Evolutionary conservation across 1,140 invertebrate species (phyloP).

Genomic region (Pseudomyrmex cubaensis): DNA sequence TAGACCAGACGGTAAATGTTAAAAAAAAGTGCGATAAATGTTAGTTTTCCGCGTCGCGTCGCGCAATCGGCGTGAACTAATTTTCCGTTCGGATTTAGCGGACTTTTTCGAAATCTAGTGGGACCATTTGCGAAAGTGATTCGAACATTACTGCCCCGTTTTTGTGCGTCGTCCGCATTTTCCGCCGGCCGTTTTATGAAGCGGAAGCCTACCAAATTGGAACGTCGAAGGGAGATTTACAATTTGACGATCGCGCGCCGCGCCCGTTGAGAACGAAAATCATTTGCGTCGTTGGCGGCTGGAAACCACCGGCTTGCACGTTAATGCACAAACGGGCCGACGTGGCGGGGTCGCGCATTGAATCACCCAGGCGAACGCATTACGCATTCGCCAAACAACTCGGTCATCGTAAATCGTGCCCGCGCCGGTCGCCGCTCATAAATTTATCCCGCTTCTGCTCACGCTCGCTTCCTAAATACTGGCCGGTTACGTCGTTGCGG

Average conservation of each 20-base stretch:
- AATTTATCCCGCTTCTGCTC: conserved; percentile 54
- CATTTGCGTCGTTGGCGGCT: conserved; percentile 38
- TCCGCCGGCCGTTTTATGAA: conserved; percentile 51
- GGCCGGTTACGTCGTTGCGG: conserved; percentile 25
- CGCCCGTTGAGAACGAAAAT: conserved; percentile 38
- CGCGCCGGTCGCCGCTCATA: conserved; percentile 61
- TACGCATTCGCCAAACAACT: conserved; percentile 72
- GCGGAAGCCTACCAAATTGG: conserved; percentile 51
- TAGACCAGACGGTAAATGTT: neutral
- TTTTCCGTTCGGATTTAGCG: conserved; percentile 34
- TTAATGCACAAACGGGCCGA: conserved; percentile 58
- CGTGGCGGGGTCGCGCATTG: conserved; percentile 33
- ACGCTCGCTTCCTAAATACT: conserved; percentile 62
- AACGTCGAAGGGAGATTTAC: conserved; percentile 56
- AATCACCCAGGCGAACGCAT: conserved; percentile 60
- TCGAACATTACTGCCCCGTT: conserved; percentile 21
- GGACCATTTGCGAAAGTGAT: conserved; percentile 10
- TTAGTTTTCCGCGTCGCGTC: neutral
- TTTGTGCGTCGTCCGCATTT: conserved; percentile 44
- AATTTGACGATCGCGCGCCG: conserved; percentile 32
- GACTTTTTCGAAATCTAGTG: neutral
- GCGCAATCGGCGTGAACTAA: conserved; percentile 11
- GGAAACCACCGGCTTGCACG: neutral
- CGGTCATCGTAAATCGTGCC: conserved; percentile 69
- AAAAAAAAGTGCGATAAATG: neutral